Base-by-base conservation (phyloP, 2,113 vertebrate species). In the Hyperopisus bebe region DNA sequence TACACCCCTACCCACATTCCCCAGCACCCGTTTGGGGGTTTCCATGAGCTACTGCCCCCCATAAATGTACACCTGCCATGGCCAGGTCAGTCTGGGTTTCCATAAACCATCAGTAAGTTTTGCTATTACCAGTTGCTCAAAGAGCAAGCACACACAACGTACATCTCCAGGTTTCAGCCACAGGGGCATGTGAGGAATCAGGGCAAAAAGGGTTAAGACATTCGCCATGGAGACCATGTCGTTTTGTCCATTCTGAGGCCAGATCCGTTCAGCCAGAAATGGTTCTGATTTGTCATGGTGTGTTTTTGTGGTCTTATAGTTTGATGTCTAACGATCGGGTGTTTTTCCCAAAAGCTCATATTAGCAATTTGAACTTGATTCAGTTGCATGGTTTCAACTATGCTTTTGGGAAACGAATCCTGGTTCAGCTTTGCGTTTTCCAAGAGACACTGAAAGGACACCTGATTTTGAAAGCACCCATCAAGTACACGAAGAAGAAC, bases 1-100 rank as follows among this genome's bases (percentile, higher is more conserved):
- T n/a, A 84, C 82, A 10, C 44, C 42, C 15, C 21, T 84, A 8
- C 42, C 39, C 44, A 84, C 82, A 84, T 84, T 84, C 90, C 90
- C 90, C 89, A 86, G 74, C 31, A 39, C 15, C 42, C 31, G 6
- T 80, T 42, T 80, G 74, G 74, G 31, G 31, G 13, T 80, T 42
- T 42, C 35, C 31, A 80, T 80, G 27, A 31, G 74, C 74, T 19
- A 5, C 31, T 13, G 1, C 15, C 35, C 74, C 70, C 35, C 13
- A n/a, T 19, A 19, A 42, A 42, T 39, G 4, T 39, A 80, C 74
- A 80, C 74, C 74, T 19, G 74, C 35, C 74, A 19, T 80, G 13
- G 0, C 35, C 35, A 19, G 15, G 74, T 77, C 74, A 19, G 42
- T 42, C 31, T 80, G 31, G 74, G 35, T 80, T 80, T 80, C 74